Percentiles rank a stretch among this genome's conserved stretches.
Evolutionary conservation across 2,797 vertebrate species (phyloP).

Genomic region (Luscinia luscinia): DNA sequence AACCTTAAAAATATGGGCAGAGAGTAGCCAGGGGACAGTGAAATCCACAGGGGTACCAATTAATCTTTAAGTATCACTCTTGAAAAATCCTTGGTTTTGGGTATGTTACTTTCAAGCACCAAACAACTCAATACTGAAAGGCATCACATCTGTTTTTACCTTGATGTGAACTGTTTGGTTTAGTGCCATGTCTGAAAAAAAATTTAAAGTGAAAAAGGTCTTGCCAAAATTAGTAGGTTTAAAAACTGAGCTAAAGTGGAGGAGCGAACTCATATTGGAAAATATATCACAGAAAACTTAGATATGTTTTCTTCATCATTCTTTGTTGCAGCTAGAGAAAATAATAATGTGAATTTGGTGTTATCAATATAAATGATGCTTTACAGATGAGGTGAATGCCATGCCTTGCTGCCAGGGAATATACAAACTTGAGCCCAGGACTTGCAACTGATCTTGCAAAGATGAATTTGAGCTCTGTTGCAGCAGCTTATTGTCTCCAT

Average conservation of each 20-base stretch:
- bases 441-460: background rate
- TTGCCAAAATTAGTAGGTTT: background rate
- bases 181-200: background rate
- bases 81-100: background rate
- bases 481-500: background rate
- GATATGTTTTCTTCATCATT: background rate
- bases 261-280: background rate
- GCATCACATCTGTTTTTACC: background rate
- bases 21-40: background rate
- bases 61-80: background rate
- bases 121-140: background rate
- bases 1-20: background rate
- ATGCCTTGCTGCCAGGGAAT: background rate
- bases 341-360: rapidly evolving
- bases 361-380: background rate
- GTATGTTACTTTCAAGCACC: background rate
- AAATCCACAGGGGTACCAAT: background rate
- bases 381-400: background rate
- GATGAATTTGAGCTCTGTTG: background rate
- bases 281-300: background rate
- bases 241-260: background rate
- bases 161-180: background rate
- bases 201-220: background rate
- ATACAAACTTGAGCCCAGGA: background rate
- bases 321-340: slow-evolving; percentile 5